These are phyloP conservation scores for Theocolax elegans DNA, from an alignment of 1,140 invertebrate species.

Conservation along the genomic window DNA sequence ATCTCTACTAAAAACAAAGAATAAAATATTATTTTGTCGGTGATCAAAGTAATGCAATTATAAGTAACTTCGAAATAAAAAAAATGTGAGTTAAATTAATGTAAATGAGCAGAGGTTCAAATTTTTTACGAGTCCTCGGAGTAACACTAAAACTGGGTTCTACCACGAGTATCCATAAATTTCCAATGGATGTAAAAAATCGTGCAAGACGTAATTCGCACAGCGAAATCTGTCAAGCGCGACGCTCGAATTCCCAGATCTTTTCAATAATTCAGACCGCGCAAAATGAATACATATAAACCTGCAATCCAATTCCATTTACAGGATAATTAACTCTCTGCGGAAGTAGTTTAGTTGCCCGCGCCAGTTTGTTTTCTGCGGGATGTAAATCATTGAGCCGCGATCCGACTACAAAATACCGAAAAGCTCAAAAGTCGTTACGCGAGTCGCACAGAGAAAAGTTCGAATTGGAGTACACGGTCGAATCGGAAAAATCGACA, in stretches of 20 bases:
- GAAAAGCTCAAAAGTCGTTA: background rate
- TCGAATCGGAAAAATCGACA: constrained; percentile 17
- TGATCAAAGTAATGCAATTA: no score
- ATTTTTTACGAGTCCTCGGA: no score
- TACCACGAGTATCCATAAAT: no score
- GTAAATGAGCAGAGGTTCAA: no score
- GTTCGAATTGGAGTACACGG: constrained; percentile 7
- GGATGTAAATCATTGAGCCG: constrained; percentile 12
- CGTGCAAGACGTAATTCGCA: background rate
- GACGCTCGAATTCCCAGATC: background rate
- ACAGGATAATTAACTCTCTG: constrained; percentile 12
- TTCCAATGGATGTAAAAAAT: no score
- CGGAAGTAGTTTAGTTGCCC: constrained; percentile 3
- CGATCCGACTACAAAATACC: constrained; percentile 2
- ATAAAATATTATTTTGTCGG: no score
- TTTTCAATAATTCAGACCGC: constrained; percentile 16
- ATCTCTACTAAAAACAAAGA: no score
- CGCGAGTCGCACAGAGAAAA: no score
- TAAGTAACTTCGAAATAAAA: no score
- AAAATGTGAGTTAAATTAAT: no score
- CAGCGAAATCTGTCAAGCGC: background rate
- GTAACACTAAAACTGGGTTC: no score
- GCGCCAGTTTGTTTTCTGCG: constrained; percentile 17
- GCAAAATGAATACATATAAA: constrained; percentile 17
- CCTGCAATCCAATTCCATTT: constrained; percentile 12